These are phyloP conservation scores for Labeo calbasu DNA, from an alignment of 2,797 vertebrate species.

Conservation along the genomic window DNA sequence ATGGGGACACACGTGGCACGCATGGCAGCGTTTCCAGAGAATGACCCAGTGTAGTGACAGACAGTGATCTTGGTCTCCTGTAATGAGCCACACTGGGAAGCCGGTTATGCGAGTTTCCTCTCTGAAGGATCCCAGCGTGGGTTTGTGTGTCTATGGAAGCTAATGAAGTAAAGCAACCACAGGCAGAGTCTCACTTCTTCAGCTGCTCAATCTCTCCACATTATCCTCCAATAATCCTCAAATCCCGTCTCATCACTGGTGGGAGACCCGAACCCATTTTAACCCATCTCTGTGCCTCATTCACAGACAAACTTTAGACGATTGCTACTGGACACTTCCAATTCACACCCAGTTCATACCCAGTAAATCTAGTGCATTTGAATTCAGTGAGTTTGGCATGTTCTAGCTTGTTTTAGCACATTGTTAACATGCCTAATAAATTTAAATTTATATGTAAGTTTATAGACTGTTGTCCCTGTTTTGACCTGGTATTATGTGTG, in stretches of 20 bases:
- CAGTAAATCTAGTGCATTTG: background rate
- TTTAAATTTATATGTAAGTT: background rate
- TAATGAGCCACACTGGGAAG: slow-evolving; percentile 41
- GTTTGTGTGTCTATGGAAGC: slow-evolving; percentile 7
- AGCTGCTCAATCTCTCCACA: slow-evolving; percentile 32
- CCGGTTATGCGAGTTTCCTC: slow-evolving; percentile 19
- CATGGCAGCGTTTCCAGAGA: background rate
- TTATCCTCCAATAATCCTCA: slow-evolving; percentile 37
- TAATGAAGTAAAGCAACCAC: slow-evolving; percentile 44
- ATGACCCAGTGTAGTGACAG: slow-evolving; percentile 14
- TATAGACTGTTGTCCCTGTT: background rate
- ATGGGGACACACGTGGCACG: background rate
- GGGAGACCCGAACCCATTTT: background rate
- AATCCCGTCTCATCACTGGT: slow-evolving; percentile 18
- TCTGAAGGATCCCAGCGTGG: slow-evolving; percentile 9
- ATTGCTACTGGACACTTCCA: background rate
- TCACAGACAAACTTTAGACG: background rate
- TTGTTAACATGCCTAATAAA: background rate
- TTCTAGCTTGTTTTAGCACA: too few relatives aligned
- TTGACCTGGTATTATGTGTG: background rate
- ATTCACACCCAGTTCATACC: background rate
- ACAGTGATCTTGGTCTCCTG: slow-evolving; percentile 1
- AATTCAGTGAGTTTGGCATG: background rate
- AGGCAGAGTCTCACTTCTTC: slow-evolving; percentile 29
- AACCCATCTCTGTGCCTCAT: background rate